Base-by-base conservation (phyloP, 2,797 vertebrate species). In the Danio kyathit region DNA sequence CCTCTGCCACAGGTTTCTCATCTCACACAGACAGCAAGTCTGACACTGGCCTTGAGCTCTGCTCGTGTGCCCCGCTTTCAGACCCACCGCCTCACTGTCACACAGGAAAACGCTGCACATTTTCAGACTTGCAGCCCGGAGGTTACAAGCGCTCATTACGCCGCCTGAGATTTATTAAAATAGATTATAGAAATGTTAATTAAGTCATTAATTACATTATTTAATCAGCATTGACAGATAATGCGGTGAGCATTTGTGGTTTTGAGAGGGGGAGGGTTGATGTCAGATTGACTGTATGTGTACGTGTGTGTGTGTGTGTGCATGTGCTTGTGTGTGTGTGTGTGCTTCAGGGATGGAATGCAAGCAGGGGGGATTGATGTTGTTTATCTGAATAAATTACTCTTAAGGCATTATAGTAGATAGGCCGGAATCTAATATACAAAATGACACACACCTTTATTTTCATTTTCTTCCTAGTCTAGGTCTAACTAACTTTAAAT, bases 131-230 rank as follows among this genome's bases (percentile, higher is more conserved):
- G 90, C 86, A 81, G 94, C 94, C 94, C 86, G 89, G 91, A 95
- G 94, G 91, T 91, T 92, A 87, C 88, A 93, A 91, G 91, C 90
- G 92, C 93, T 94, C 93, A 94, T 95, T 95, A 95, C 91, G 92
- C 92, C 87, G 90, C 87, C 90, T 94, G 92, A 94, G 93, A 95
- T 95, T 95, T 95, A 95, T 95, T 94, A 94, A 94, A 95, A 95
- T 94, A 95, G 94, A 95, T 95, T 94, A 95, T 92, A 92, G 90
- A 95, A 95, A 94, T 95, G 94, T 95, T 95, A 95, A 95, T 95
- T 93, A 95, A 95, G 93, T 94, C 93, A 95, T 95, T 95, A 95
- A 95, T 94, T 94, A 95, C 94, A 95, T 95, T 95, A 95, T 94
- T 94, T 95, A 95, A 95, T 93, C 93, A 91, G 94, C 92, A 93